These are phyloP conservation scores for Microtus montanus DNA, from an alignment of 2,113 vertebrate genomes.

Conservation along the genomic window DNA sequence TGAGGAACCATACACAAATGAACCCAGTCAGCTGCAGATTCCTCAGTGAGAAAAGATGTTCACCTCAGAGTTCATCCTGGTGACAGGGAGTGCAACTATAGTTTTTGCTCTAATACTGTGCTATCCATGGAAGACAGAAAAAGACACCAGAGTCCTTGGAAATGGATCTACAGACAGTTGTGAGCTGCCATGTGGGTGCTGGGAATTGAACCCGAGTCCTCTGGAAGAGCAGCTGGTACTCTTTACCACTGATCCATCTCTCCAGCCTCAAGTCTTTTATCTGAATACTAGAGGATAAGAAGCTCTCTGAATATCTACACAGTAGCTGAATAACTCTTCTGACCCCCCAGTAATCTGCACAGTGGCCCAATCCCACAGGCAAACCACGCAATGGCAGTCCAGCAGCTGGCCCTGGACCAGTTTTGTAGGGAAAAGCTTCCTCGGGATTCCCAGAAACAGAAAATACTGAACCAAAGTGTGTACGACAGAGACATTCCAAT, in stretches of 20 bases:
- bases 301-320: not conserved
- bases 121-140: not conserved
- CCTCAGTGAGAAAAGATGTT: not conserved
- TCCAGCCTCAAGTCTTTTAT: constrained; percentile 7
- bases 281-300: constrained; percentile 1
- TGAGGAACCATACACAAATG: not conserved
- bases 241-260: not conserved
- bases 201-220: not conserved
- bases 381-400: not conserved
- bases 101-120: not conserved
- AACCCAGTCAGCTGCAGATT: not conserved
- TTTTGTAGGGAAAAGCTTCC: not conserved
- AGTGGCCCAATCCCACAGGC: not conserved
- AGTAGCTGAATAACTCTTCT: not conserved
- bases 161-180: not conserved
- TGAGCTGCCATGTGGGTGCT: not conserved
- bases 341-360: not conserved
- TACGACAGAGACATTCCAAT: constrained; percentile 3
- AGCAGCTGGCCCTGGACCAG: not conserved
- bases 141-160: not conserved
- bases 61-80: not conserved
- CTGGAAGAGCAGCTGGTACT: not conserved
- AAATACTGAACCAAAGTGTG: constrained; percentile 28
- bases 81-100: not conserved
- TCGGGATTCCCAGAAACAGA: constrained; percentile 19